These are phyloP conservation scores for Varanus komodoensis DNA, from an alignment of 2,113 vertebrate genomes.

Conservation along the genomic window DNA sequence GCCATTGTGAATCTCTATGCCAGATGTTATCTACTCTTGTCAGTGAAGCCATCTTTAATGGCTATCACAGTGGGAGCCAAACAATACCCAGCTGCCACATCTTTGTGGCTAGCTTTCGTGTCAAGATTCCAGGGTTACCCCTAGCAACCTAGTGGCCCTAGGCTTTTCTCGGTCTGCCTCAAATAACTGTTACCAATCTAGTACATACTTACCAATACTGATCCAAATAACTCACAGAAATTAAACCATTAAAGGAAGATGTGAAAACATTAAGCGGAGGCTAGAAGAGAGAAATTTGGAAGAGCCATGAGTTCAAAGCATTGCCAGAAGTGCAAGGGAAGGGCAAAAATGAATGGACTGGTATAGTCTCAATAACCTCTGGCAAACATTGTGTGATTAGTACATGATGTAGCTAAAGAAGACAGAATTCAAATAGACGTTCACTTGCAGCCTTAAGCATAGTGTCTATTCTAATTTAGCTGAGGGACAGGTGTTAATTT, in stretches of 20 bases:
- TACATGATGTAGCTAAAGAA: no score
- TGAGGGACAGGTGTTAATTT: no score
- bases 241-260: not conserved
- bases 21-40: slow-evolving; percentile 5
- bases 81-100: not conserved
- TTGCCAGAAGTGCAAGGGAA: not conserved
- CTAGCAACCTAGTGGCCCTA: not conserved
- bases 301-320: not conserved
- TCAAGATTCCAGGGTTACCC: slow-evolving; percentile 9
- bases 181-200: not conserved
- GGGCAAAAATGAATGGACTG: not conserved
- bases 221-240: not conserved
- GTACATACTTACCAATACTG: no score
- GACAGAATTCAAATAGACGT: no score
- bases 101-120: not conserved
- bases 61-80: not conserved
- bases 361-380: no score
- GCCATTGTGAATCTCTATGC: not conserved
- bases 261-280: not conserved
- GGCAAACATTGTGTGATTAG: not conserved
- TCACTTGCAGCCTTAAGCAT: no score
- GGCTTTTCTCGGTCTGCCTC: not conserved
- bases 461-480: no score
- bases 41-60: not conserved
- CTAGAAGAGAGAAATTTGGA: not conserved